Percentiles rank a stretch among this genome's conserved stretches.
Evolutionary conservation across 2,113 vertebrate genomes (phyloP).

Genomic region (Noturus placidus): DNA sequence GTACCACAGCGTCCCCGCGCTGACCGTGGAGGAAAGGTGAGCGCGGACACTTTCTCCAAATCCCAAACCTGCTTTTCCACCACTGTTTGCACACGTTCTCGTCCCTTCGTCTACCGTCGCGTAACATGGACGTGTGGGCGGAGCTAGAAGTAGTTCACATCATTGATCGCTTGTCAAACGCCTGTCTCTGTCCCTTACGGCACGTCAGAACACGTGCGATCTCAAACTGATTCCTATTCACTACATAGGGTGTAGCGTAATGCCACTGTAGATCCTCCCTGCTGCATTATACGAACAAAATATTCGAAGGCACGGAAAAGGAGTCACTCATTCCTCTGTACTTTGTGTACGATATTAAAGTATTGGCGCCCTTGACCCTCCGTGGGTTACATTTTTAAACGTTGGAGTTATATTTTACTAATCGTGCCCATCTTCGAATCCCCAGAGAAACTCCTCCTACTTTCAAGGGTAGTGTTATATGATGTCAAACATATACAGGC

Average conservation of each 20-base stretch:
- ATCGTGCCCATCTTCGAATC: background rate
- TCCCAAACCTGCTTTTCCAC: background rate
- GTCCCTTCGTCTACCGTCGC: background rate
- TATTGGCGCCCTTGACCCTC: background rate
- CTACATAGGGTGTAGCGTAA: background rate
- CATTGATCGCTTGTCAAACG: background rate
- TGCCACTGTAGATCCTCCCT: background rate
- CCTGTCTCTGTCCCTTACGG: background rate
- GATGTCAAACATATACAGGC: background rate
- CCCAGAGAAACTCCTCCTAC: background rate
- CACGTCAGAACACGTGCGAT: background rate
- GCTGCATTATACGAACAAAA: background rate
- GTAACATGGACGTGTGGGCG: background rate
- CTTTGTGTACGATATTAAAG: background rate
- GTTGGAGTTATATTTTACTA: too few relatives aligned
- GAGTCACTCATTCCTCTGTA: background rate
- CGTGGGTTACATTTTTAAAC: background rate
- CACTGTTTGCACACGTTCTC: background rate
- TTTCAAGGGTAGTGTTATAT: background rate
- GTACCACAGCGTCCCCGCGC: constrained; percentile 76
- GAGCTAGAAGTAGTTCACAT: background rate
- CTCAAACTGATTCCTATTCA: background rate
- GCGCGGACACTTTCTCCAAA: background rate
- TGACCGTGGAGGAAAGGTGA: constrained; percentile 82
- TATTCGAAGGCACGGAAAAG: background rate